Conservation (phyloP, 1,140 invertebrate species). For the Ceratosolen solmsi region DNA sequence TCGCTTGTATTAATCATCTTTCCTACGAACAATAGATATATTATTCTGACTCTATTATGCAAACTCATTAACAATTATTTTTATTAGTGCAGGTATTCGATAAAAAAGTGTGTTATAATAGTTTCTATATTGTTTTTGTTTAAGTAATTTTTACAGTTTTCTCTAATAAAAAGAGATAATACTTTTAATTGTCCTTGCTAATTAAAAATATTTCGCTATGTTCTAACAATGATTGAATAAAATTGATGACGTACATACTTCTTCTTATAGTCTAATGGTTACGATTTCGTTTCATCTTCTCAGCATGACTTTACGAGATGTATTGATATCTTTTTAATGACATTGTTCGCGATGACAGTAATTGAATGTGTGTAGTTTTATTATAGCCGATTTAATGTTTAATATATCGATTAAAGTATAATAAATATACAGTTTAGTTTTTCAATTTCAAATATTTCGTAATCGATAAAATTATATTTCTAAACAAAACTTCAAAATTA, state of each 20-base stretch:
- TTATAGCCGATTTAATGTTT: neutral
- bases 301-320: neutral
- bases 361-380: neutral
- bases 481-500: too few relatives aligned
- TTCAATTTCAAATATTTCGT: too few relatives aligned
- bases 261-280: neutral
- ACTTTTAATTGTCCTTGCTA: neutral
- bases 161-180: neutral
- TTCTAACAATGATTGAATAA: neutral
- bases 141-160: neutral
- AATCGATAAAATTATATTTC: too few relatives aligned
- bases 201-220: neutral
- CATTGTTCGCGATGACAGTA: neutral
- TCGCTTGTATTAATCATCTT: neutral
- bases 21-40: neutral
- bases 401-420: neutral
- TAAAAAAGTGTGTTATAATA: neutral
- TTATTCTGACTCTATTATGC: neutral
- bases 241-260: neutral
- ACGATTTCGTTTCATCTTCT: neutral
- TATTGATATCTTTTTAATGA: neutral
- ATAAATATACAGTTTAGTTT: neutral
- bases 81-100: neutral
- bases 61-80: neutral
- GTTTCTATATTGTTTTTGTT: neutral